Conservation (phyloP, 2,797 vertebrate genomes). For the Anas flavirostris region DNA sequence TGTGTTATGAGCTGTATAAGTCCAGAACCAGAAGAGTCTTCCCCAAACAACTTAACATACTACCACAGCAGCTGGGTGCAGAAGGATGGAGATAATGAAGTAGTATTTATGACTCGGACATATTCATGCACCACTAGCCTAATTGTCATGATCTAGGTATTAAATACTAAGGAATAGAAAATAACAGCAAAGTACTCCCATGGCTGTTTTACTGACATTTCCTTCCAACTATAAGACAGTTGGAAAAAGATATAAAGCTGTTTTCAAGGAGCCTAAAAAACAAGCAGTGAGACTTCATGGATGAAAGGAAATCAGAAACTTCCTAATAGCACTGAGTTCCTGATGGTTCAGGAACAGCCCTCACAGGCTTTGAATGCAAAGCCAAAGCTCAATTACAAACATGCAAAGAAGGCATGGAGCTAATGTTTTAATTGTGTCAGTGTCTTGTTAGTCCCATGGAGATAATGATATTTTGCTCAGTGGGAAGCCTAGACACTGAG, state of each 20-base stretch:
- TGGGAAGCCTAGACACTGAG: not conserved
- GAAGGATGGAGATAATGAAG: not conserved
- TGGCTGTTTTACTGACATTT: not conserved
- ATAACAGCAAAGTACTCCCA: not conserved
- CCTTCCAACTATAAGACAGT: not conserved
- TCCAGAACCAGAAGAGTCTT: not conserved
- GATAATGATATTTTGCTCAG: not conserved
- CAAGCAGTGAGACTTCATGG: not conserved
- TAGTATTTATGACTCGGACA: not conserved
- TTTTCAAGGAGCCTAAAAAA: not conserved
- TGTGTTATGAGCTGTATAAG: not conserved
- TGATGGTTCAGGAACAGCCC: not conserved
- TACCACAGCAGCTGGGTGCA: not conserved
- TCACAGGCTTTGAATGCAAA: not conserved
- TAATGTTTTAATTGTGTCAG: not conserved
- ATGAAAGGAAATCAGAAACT: not conserved
- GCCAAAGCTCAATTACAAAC: not conserved
- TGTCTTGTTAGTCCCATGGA: rapidly evolving
- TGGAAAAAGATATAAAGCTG: not conserved
- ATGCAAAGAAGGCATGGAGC: not conserved
- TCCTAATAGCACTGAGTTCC: not conserved
- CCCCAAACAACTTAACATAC: too few species aligned
- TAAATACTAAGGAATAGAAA: not conserved
- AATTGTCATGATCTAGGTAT: not conserved
- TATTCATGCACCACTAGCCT: not conserved